Base-by-base conservation (phyloP, 2,797 vertebrate genomes). In the Pteronotus mesoamericanus region DNA sequence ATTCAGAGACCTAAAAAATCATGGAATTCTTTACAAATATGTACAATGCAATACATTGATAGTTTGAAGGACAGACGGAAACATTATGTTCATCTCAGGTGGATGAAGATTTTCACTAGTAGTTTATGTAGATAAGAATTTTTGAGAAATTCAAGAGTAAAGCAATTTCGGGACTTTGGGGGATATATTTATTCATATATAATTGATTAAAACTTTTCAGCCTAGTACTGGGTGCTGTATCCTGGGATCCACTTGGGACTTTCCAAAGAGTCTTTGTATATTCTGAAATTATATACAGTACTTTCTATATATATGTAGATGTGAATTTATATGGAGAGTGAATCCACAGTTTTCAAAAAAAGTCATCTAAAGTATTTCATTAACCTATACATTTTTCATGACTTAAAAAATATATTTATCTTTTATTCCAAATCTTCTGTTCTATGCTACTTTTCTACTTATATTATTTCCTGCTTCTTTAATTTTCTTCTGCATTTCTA, bases 281-380 rank as follows among this genome's bases (percentile, higher is more conserved):
- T 2, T n/a, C n/a, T 88, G n/a, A 94, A 51, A 82, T 51, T 66
- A 10, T 75, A 19, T 57, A 32, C 12, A 72, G 26, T 21, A 55
- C 9, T 75, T 78, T 42, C 34, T 15, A 0, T 64, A 42, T 18
- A n/a, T 82, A 4, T 19, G 61, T 44, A 34, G 26, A 32, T 68
- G 11, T 80, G 22, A 79, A 44, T 24, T 85, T 69, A 26, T 77
- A 18, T 82, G 21, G 39, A 37, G 26, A 75, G 57, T n/a, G 18
- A 74, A 78, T 86, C 9, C 14, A 68, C 0, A 51, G 77, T 55
- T 86, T 85, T 91, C 64, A 95, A 89, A 89, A 82, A 57, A 88
- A 71, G 24, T 80, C n/a, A 78, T 78, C 37, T 34, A 39, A 95
- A 87, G 9, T 84, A 84, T 79, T 96, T 94, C n/a, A 42, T 87